phyloP scores from a whole-genome alignment of 1,140 invertebrate species.

The Tenebrio molitor region DNA sequence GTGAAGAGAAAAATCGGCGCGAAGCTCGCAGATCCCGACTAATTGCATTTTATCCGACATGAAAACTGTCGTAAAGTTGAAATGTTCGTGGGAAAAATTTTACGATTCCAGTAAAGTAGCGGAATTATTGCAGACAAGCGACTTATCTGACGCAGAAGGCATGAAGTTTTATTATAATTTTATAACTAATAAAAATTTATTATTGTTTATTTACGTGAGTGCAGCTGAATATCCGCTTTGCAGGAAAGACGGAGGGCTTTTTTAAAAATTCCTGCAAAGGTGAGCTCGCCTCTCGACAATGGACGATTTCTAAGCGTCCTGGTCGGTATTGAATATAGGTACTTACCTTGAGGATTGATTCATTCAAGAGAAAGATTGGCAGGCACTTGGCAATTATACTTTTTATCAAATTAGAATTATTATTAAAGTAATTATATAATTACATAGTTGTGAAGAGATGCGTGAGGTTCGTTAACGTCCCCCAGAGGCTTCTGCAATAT shows the following conservation, averaged over 20 bases:
- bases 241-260: not conserved
- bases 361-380: constrained; percentile 35
- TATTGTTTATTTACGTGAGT: not conserved
- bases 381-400: constrained; percentile 29
- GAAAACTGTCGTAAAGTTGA: constrained; percentile 19
- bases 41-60: constrained; percentile 6
- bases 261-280: constrained; percentile 13
- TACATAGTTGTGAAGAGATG: constrained; percentile 30
- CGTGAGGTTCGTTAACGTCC: constrained; percentile 39
- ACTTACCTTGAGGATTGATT: constrained; percentile 32
- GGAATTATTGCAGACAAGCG: constrained; percentile 1
- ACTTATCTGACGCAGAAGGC: not conserved
- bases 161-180: constrained; percentile 26
- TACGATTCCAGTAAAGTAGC: constrained; percentile 24
- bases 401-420: constrained; percentile 41
- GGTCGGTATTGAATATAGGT: constrained; percentile 33
- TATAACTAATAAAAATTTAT: constrained; percentile 38
- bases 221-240: constrained; percentile 15
- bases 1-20: not conserved
- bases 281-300: constrained; percentile 5
- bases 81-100: constrained; percentile 27
- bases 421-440: constrained; percentile 41
- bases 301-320: constrained; percentile 25
- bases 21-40: not conserved
- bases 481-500: not conserved